Evolutionary conservation across 2,888 invertebrate species (phyloP), one percentile per base, ranked within the genome.

Genomic region (Stegophylla sp.): DNA sequence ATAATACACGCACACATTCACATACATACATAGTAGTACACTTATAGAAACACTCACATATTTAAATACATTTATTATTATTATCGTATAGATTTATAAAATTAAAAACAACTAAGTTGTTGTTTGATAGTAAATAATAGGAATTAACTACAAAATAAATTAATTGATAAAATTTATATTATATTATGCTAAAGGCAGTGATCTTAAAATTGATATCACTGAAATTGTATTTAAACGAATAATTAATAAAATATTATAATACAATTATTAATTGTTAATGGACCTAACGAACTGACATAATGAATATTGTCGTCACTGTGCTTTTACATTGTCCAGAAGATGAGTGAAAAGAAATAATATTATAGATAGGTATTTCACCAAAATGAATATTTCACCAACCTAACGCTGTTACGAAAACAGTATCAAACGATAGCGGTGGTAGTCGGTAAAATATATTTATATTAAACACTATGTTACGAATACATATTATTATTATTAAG

Each of bases 91-190:
- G 15, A 23, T 71, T 13, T 26, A 73, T 56, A 23, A 53, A n/a
- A 64, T 66, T 10, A 77, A 59, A 56, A 74, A 48, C 17, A 15
- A 69, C 5, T 12, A 17, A 26, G 61, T n/a, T n/a, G n/a, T n/a
- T n/a, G n/a, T 61, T 34, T n/a, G 23, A 71, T 71, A 67, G 10
- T 71, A 15, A 79, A 61, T 26, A 23, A 61, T 71, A 79, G 61
- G 79, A 71, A 71, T 79, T 63, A 63, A 74, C 51, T 74, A 74
- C 28, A 51, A 74, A 48, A 73, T 15, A 1, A 45, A 72, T 34
- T 9, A 51, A 34, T 51, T 20, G 20, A 69, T 53, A 20, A 56
- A 7, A n/a, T n/a, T n/a, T 41, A 72, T 15, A 7, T 41, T 10
- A 45, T 41, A 71, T 34, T 34, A 69, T 53, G 41, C 15, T 34